Evolutionary conservation across 2,797 vertebrate genomes (phyloP).

Genomic region (Naso thynnoides): DNA sequence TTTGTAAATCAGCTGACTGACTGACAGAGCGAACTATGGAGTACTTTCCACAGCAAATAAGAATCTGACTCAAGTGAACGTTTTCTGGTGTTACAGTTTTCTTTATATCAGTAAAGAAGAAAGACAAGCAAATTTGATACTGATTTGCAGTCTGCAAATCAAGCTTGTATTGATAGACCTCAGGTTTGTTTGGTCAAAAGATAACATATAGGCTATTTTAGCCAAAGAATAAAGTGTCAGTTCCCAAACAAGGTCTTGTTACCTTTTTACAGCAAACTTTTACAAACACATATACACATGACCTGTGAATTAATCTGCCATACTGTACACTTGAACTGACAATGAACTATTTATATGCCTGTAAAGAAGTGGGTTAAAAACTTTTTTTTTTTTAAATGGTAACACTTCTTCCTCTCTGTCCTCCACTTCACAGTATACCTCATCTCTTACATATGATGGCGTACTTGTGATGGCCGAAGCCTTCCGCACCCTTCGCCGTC

Average conservation of each 20-base stretch:
- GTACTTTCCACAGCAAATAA: too few relatives aligned
- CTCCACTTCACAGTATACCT: constrained; percentile 89
- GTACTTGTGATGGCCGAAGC: constrained; percentile 99
- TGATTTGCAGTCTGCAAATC: neutral
- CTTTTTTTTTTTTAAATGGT: neutral
- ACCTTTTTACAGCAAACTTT: too few relatives aligned
- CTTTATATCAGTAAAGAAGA: too few relatives aligned
- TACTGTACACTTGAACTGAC: neutral
- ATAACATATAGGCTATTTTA: neutral
- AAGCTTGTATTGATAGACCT: neutral
- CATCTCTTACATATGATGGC: constrained; percentile 96
- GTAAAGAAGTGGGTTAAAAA: neutral
- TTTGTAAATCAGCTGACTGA: too few relatives aligned
- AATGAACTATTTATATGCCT: neutral
- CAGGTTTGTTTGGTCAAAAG: neutral
- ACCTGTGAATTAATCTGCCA: too few relatives aligned
- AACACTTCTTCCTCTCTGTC: neutral
- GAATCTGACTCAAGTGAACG: too few relatives aligned
- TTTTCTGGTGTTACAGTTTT: too few relatives aligned
- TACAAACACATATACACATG: too few relatives aligned
- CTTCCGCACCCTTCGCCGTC: constrained; percentile 95
- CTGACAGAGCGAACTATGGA: too few relatives aligned
- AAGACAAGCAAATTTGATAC: too few relatives aligned
- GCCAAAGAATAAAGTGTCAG: too few relatives aligned
- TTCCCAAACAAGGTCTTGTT: too few relatives aligned